Conservation (phyloP, 2,888 invertebrate genomes). For the Notodonta dromedarius region DNA sequence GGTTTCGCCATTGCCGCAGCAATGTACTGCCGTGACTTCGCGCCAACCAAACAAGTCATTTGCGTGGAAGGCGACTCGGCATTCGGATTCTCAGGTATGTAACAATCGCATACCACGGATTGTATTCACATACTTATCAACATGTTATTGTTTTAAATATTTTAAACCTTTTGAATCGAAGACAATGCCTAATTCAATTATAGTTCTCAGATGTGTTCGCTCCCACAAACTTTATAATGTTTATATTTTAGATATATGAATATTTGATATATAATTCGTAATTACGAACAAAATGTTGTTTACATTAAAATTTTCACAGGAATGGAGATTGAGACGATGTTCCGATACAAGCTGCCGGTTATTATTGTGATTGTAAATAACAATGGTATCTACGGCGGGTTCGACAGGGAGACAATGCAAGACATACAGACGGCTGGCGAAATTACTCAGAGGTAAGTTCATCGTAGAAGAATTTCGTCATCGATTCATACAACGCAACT, state of each 20-base stretch:
- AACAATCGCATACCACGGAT: not conserved
- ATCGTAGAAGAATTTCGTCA: not conserved
- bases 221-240: not conserved
- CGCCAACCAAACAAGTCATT: constrained; percentile 92
- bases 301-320: constrained; percentile 77
- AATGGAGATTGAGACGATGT: constrained; percentile 99
- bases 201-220: not conserved
- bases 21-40: constrained; percentile 92
- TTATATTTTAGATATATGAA: not conserved
- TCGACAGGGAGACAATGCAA: constrained; percentile 89
- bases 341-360: constrained; percentile 96
- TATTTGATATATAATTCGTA: not conserved
- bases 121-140: too few relatives aligned
- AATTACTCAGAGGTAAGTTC: constrained; percentile 88
- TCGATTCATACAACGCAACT: too few relatives aligned
- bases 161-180: constrained; percentile 4
- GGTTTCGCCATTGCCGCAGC: constrained; percentile 97
- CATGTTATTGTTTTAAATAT: constrained; percentile 17
- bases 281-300: not conserved
- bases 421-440: constrained; percentile 89
- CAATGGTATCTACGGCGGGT: constrained; percentile 96
- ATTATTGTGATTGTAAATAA: constrained; percentile 97
- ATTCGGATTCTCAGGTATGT: constrained; percentile 96
- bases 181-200: not conserved
- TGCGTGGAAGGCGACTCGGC: constrained; percentile 99